Evolutionary conservation across 2,888 invertebrate genomes (phyloP).

Genomic region (Hypselothyrea guttata): DNA sequence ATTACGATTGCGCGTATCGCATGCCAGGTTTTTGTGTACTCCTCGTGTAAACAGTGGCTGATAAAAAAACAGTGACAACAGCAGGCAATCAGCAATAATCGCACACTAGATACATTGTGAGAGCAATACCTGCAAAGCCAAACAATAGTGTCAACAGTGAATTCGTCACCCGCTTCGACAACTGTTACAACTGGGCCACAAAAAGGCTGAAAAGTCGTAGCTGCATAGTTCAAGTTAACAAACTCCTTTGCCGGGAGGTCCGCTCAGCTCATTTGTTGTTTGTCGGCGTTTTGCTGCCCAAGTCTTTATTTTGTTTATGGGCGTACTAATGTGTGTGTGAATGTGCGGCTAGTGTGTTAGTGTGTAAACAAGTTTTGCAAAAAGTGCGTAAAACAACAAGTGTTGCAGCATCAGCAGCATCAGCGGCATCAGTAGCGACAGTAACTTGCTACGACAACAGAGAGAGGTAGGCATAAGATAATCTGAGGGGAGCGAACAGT

Average conservation of each 20-base stretch:
- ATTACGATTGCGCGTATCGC: neutral
- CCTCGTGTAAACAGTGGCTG: conserved; percentile 35
- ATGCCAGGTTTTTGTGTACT: conserved; percentile 9
- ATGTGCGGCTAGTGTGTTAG: conserved; percentile 3
- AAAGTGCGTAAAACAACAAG: conserved; percentile 46
- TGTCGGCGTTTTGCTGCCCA: conserved; percentile 19
- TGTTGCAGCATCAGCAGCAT: conserved; percentile 27
- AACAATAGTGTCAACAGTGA: conserved; percentile 15
- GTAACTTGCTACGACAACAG: conserved; percentile 11
- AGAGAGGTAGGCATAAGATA: conserved; percentile 25
- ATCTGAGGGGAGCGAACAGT: conserved; percentile 7
- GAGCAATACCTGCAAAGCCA: conserved; percentile 14
- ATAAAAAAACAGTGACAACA: conserved; percentile 47
- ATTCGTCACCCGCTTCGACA: conserved; percentile 2
- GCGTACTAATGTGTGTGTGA: conserved; percentile 1
- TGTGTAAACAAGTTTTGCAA: conserved; percentile 47
- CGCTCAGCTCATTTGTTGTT: neutral
- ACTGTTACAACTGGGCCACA: conserved; percentile 5
- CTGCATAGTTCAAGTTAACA: conserved; percentile 7
- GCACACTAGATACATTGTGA: conserved; percentile 1
- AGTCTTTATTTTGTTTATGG: conserved; percentile 14
- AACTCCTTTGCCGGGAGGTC: conserved; percentile 13
- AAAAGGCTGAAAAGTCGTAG: conserved; percentile 11
- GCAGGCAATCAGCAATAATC: conserved; percentile 25
- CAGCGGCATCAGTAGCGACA: neutral